These are phyloP conservation scores for Cybosia mesomella DNA, from an alignment of 2,888 invertebrate species.

Conservation along the genomic window DNA sequence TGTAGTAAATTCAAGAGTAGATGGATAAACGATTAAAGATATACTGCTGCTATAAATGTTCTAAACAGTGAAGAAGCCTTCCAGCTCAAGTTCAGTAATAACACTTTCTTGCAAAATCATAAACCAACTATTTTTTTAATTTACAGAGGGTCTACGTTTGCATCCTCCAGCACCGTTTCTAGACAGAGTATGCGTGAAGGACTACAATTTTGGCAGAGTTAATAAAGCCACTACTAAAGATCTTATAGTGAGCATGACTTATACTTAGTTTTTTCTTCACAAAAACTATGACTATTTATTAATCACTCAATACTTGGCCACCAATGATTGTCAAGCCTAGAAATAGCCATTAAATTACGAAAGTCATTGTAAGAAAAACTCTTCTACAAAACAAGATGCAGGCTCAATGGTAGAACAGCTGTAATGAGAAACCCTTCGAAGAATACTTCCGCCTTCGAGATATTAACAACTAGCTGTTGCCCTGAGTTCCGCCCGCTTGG, in stretches of 20 bases:
- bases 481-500: too few relatives aligned
- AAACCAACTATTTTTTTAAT: background rate
- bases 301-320: too few relatives aligned
- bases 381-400: too few relatives aligned
- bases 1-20: too few relatives aligned
- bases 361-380: too few relatives aligned
- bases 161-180: slow-evolving; percentile 71
- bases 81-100: background rate
- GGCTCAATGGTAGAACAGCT: too few relatives aligned
- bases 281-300: background rate
- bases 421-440: too few relatives aligned
- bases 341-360: too few relatives aligned
- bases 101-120: background rate
- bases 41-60: background rate
- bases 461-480: too few relatives aligned
- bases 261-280: background rate
- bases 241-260: slow-evolving; percentile 57
- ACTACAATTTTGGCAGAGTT: slow-evolving; percentile 65
- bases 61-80: background rate
- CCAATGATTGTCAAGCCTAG: too few relatives aligned
- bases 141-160: slow-evolving; percentile 70
- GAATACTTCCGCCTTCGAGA: too few relatives aligned
- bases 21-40: background rate
- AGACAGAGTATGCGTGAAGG: slow-evolving; percentile 74
- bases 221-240: slow-evolving; percentile 54